A percentile compares a stretch with the other conserved stretches of the same genome.
phyloP scores from a whole-genome alignment of 2,113 vertebrate species.

The Cyanoramphus novaezelandiae region DNA sequence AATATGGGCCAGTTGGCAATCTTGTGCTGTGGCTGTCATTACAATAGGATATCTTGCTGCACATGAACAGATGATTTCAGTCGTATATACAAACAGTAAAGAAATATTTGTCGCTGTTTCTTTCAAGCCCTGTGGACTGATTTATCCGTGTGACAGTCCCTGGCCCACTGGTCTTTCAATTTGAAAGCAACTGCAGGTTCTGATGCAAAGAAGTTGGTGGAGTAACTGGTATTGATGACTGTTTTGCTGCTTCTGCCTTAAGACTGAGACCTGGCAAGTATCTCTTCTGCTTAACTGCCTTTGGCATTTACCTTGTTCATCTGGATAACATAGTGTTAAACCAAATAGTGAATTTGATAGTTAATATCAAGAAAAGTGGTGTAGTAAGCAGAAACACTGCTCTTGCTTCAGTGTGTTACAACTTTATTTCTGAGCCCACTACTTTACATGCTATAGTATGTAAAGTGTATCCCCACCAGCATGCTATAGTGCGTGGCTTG shows the following conservation, averaged over 20 bases:
- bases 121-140: not conserved
- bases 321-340: not conserved
- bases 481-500: not conserved
- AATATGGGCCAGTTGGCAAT: not conserved
- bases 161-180: not conserved
- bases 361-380: not conserved
- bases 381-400: not conserved
- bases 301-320: not conserved
- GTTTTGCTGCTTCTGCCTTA: not conserved
- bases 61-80: not conserved
- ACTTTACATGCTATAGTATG: not conserved
- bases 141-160: not conserved
- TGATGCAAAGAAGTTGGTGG: not conserved
- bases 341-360: not conserved
- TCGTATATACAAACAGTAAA: not conserved
- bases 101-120: slow-evolving; percentile 1
- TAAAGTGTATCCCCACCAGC: not conserved
- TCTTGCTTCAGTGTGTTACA: not conserved
- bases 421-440: not conserved
- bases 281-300: not conserved
- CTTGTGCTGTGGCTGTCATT: not conserved
- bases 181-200: not conserved
- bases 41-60: not conserved
- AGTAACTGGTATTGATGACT: not conserved
- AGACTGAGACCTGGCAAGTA: not conserved